Evolutionary conservation across 2,888 invertebrate genomes (phyloP).

Genomic region (Nymphalis urticae): DNA sequence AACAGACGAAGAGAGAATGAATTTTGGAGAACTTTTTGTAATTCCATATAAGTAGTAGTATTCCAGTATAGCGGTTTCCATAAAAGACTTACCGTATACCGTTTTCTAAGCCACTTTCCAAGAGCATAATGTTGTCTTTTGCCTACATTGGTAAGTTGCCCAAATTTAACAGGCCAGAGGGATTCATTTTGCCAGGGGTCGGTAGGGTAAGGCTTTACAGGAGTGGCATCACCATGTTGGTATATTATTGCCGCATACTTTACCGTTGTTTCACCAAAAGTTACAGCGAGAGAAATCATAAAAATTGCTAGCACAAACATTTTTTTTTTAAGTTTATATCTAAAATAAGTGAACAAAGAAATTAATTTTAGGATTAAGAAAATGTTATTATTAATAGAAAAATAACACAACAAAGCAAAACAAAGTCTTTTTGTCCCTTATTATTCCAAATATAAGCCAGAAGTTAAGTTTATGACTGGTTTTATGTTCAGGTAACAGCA

Average conservation of each 20-base stretch:
- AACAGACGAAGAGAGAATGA: neutral
- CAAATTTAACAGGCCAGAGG: slow-evolving; percentile 92
- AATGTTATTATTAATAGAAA: neutral
- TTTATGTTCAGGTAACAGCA: too few species aligned
- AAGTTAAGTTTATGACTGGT: too few species aligned
- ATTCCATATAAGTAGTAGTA: too few species aligned
- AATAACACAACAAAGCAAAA: neutral
- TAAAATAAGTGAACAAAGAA: neutral
- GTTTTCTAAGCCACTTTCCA: slow-evolving; percentile 87
- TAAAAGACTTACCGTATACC: slow-evolving; percentile 84
- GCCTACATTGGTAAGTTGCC: slow-evolving; percentile 92
- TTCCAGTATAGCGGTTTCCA: too few species aligned
- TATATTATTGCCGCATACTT: slow-evolving; percentile 82
- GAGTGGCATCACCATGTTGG: slow-evolving; percentile 95
- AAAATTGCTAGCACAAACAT: slow-evolving; percentile 40
- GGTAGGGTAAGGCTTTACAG: slow-evolving; percentile 88
- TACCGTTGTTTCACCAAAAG: slow-evolving; percentile 49
- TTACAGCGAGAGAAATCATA: slow-evolving; percentile 39
- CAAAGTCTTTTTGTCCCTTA: neutral
- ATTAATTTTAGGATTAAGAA: neutral
- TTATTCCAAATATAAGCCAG: too few species aligned
- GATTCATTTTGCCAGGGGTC: slow-evolving; percentile 89
- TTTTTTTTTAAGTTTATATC: neutral
- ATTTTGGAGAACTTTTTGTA: neutral
- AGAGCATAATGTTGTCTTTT: slow-evolving; percentile 88